Conservation (phyloP, 2,888 invertebrate genomes). For the Lepidochrysops patricia region DNA sequence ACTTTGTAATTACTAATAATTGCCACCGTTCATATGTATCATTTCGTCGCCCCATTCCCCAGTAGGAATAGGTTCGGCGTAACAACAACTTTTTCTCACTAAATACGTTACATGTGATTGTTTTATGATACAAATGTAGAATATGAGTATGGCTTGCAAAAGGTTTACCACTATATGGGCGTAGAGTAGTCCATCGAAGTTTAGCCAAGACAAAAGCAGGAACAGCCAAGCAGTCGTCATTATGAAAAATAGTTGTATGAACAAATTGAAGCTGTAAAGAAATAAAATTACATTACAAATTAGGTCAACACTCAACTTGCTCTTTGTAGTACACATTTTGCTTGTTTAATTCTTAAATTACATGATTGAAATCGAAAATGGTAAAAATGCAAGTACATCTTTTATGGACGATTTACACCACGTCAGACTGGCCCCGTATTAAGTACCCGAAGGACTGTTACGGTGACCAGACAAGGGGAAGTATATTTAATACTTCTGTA, state of each 20-base stretch:
- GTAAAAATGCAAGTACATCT: too few relatives aligned
- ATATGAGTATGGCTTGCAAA: conserved; percentile 81
- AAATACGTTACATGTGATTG: conserved; percentile 87
- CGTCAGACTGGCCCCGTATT: too few relatives aligned
- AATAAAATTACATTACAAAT: not conserved
- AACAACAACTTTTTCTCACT: conserved; percentile 86
- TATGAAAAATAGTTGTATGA: conserved; percentile 81
- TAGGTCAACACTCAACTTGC: too few relatives aligned
- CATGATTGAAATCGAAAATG: too few relatives aligned
- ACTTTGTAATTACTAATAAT: conserved; percentile 34
- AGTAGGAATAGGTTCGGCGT: conserved; percentile 80
- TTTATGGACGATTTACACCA: too few relatives aligned
- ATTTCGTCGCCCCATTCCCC: conserved; percentile 93
- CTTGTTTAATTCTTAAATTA: too few relatives aligned
- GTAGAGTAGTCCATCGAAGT: conserved; percentile 82
- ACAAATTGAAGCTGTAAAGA: conserved; percentile 82
- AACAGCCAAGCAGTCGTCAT: conserved; percentile 87
- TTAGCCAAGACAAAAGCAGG: conserved; percentile 82
- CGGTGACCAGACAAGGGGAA: too few relatives aligned
- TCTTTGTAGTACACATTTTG: too few relatives aligned
- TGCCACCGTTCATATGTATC: conserved; percentile 87
- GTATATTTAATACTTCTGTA: too few relatives aligned
- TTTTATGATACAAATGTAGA: conserved; percentile 85
- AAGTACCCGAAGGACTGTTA: too few relatives aligned
- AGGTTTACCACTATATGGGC: conserved; percentile 84